These are phyloP conservation scores for Gonioctena quinquepunctata DNA, from an alignment of 1,140 invertebrate genomes.

Conservation along the genomic window DNA sequence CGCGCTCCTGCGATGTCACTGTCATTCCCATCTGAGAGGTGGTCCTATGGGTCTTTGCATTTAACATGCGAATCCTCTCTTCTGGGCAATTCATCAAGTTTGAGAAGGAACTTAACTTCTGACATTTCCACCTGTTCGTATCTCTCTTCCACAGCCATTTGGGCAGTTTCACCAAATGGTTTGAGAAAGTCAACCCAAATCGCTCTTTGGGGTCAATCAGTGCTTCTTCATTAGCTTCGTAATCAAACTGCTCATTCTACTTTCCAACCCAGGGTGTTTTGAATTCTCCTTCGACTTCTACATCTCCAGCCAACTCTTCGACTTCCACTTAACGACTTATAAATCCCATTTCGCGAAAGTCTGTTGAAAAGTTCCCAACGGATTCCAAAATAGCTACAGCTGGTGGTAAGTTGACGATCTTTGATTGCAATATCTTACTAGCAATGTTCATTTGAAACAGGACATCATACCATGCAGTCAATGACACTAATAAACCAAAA, in stretches of 20 bases:
- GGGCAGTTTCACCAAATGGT: neutral
- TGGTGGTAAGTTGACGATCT: neutral
- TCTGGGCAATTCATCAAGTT: neutral
- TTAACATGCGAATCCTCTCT: neutral
- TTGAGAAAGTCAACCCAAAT: neutral
- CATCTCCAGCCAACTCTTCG: neutral
- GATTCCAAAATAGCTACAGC: neutral
- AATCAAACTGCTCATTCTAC: neutral
- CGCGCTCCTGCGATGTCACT: too few relatives aligned
- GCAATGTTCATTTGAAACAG: constrained; percentile 19
- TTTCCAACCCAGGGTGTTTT: neutral
- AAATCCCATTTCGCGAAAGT: neutral
- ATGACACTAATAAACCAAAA: constrained; percentile 25
- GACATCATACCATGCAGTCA: constrained; percentile 25
- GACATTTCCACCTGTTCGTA: neutral
- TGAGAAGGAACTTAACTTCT: neutral
- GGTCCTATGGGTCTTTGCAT: neutral
- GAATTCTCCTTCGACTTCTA: neutral
- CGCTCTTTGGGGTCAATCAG: neutral
- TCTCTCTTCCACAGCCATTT: neutral
- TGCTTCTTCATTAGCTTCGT: neutral
- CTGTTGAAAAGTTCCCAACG: neutral
- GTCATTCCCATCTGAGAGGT: neutral
- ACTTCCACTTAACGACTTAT: neutral
- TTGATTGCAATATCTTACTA: constrained; percentile 26